Conservation (phyloP, 2,797 vertebrate genomes). For the Morelia viridis region DNA sequence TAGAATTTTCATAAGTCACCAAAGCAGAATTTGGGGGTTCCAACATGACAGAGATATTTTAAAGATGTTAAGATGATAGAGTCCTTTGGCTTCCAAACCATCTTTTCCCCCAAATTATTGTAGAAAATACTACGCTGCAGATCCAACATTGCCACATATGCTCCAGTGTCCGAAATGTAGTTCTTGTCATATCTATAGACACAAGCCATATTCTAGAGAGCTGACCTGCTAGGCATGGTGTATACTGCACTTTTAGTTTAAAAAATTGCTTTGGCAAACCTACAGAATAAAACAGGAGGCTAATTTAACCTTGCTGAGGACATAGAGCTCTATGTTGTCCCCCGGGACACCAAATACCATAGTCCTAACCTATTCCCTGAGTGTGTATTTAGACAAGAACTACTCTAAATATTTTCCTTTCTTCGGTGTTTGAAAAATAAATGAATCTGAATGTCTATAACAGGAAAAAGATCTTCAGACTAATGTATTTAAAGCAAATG, state of each 20-base stretch:
- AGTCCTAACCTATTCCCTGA: neutral
- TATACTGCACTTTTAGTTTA: slow-evolving; percentile 45
- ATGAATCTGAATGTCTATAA: neutral
- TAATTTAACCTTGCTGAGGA: slow-evolving; percentile 57
- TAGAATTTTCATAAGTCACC: neutral
- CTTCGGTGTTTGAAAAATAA: neutral
- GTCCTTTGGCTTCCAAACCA: neutral
- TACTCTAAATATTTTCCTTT: neutral
- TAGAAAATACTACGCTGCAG: slow-evolving; percentile 25
- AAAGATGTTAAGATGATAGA: neutral
- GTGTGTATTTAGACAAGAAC: neutral
- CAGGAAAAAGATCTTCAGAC: neutral
- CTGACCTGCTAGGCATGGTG: slow-evolving; percentile 19
- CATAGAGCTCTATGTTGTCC: slow-evolving; percentile 17
- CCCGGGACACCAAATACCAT: slow-evolving; percentile 28
- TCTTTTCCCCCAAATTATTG: neutral
- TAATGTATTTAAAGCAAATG: neutral
- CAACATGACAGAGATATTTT: slow-evolving; percentile 5
- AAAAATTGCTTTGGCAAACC: slow-evolving; percentile 51
- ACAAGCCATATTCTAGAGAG: slow-evolving; percentile 31
- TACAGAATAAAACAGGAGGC: slow-evolving; percentile 55
- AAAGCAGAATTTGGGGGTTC: slow-evolving; percentile 30
- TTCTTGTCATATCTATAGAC: slow-evolving; percentile 23
- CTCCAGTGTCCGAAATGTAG: neutral
- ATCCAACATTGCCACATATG: neutral